These are phyloP conservation scores for Phania funesta DNA, from an alignment of 2,888 invertebrate genomes.

Conservation along the genomic window DNA sequence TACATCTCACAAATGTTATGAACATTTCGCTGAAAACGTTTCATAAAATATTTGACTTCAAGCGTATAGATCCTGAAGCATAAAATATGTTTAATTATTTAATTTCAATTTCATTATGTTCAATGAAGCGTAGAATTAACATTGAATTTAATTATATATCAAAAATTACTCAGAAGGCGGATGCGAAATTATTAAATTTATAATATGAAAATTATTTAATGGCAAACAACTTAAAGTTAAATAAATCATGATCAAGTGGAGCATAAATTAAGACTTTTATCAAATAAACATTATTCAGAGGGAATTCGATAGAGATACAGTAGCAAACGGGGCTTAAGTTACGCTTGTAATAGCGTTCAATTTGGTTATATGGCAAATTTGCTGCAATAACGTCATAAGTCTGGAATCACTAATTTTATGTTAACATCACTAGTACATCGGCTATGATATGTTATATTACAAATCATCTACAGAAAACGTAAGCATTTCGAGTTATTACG, in stretches of 20 bases:
- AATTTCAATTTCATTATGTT: slow-evolving; percentile 72
- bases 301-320: too few species aligned
- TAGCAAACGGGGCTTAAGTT: too few species aligned
- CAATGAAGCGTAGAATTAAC: slow-evolving; percentile 80
- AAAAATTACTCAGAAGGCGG: slow-evolving; percentile 52
- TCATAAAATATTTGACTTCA: slow-evolving; percentile 30
- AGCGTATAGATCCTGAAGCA: slow-evolving; percentile 44
- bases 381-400: too few species aligned
- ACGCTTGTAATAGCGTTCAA: too few species aligned
- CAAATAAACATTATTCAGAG: not conserved
- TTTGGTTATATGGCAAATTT: too few species aligned
- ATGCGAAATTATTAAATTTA: slow-evolving; percentile 63
- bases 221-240: slow-evolving; percentile 56
- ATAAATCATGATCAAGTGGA: slow-evolving; percentile 10
- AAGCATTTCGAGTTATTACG: too few species aligned
- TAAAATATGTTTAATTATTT: slow-evolving; percentile 67
- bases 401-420: too few species aligned
- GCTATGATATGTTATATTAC: too few species aligned
- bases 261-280: slow-evolving; percentile 1
- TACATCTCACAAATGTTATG: slow-evolving; percentile 5
- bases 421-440: too few species aligned
- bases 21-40: slow-evolving; percentile 16
- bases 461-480: too few species aligned
- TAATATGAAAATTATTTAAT: slow-evolving; percentile 61
- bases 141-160: slow-evolving; percentile 78